Base-by-base conservation (phyloP, 2,113 vertebrate genomes). In the Pampusana beccarii region DNA sequence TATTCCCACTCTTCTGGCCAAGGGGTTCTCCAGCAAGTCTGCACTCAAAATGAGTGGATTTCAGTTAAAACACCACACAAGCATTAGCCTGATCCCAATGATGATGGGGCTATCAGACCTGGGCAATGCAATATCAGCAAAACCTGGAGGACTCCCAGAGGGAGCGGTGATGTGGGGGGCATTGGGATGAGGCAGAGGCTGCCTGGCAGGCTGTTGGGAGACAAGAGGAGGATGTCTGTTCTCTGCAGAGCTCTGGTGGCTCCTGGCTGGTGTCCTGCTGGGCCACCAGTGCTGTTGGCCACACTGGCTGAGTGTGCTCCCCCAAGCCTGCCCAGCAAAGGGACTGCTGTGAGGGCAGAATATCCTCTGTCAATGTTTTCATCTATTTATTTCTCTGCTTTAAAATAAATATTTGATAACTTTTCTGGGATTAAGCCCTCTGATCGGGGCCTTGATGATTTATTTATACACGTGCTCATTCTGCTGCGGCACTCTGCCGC, bases 331-430 rank as follows among this genome's bases (percentile, higher is more conserved):
- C 53, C 87, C 7, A 17, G 65, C 2, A 0, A 53, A 31, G 28
- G 40, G 40, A 28, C 11, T 11, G 82, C 23, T 6, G 40, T 8
- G 9, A 93, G 46, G 58, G n/a, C 79, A 56, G 40, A 2, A 21
- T 0, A 16, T 58, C 64, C 83, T 84, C 64, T 8, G 8, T 20
- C 2, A 0, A 36, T 34, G n/a, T 25, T 93, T 86, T 86, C 17
- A 1, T 74, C 66, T 92, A 58, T 90, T 97, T 96, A 90, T 85
- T 94, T 83, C 67, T 50, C 71, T 70, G 64, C 50, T 88, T 38
- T 70, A 46, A 66, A 44, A 93, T 95, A 86, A 96, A 95, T 96
- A 96, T 95, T 94, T 95, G 75, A 94, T 94, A 29, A 38, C 54
- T 83, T 69, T 73, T 78, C 95, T 48, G 88, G 71, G 88, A 88